Percentiles rank a stretch among this genome's conserved stretches.
Evolutionary conservation across 1,140 invertebrate species (phyloP).

Genomic region (Drosophila kikkawai): DNA sequence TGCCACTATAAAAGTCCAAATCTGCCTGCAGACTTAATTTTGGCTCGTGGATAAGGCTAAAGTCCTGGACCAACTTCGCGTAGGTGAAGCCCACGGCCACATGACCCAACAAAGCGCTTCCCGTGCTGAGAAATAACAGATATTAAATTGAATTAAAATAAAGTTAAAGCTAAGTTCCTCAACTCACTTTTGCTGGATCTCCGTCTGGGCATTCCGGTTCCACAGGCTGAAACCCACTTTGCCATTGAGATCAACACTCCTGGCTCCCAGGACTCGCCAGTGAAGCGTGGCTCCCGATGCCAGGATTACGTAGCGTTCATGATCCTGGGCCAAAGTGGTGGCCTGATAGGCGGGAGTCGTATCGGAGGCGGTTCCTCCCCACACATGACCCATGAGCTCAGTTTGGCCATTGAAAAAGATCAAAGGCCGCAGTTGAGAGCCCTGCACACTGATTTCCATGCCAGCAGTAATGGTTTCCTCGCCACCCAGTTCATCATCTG

Average conservation of each 20-base stretch:
- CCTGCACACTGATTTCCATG: constrained; percentile 92
- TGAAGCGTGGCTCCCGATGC: constrained; percentile 91
- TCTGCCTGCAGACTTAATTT: constrained; percentile 91
- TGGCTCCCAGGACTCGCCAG: constrained; percentile 89
- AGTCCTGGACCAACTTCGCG: constrained; percentile 89
- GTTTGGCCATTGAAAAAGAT: constrained; percentile 94
- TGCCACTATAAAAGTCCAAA: constrained; percentile 91
- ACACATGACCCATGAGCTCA: constrained; percentile 95
- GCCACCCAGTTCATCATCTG: constrained; percentile 86
- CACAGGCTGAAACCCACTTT: constrained; percentile 94
- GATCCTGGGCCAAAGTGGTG: constrained; percentile 90
- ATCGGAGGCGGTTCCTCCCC: constrained; percentile 93
- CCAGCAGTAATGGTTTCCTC: constrained; percentile 91
- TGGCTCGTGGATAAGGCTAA: constrained; percentile 89
- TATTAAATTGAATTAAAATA: background rate
- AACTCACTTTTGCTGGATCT: constrained; percentile 91
- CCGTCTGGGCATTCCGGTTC: constrained; percentile 93
- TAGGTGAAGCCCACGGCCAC: constrained; percentile 89
- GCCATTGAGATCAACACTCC: constrained; percentile 94
- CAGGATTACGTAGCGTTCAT: constrained; percentile 89
- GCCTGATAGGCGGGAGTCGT: constrained; percentile 93
- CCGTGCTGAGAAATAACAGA: constrained; percentile 87
- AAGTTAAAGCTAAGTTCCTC: background rate
- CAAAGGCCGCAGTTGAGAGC: constrained; percentile 92
- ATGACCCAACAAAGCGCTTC: constrained; percentile 89